A percentile compares a stretch with the other conserved stretches of the same genome.
These are phyloP conservation scores for Julus scanicus DNA, from an alignment of 2,888 invertebrate genomes.

Conservation along the genomic window DNA sequence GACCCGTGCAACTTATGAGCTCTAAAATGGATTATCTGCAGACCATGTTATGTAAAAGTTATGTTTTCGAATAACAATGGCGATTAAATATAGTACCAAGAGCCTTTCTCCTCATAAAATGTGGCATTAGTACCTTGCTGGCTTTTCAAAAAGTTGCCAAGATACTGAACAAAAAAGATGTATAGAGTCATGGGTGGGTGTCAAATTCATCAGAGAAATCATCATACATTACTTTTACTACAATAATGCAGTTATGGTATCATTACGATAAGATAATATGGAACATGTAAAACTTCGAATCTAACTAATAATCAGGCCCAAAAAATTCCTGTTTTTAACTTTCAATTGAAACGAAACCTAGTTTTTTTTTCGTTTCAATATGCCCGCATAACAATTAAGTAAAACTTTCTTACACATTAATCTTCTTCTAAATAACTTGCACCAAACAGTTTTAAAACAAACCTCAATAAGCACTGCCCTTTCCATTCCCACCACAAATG, in stretches of 20 bases:
- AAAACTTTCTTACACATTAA: neutral
- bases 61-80: no score
- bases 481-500: conserved; percentile 13
- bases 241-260: neutral
- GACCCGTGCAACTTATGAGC: neutral
- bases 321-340: neutral
- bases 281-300: neutral
- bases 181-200: no score
- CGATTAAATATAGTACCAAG: no score
- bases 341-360: neutral
- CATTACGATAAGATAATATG: neutral
- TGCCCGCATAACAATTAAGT: neutral
- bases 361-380: neutral
- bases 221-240: no score
- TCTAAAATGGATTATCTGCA: neutral
- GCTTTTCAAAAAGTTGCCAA: no score
- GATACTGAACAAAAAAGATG: no score
- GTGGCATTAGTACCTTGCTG: no score
- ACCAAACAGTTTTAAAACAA: conserved; percentile 7
- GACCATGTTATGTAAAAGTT: no score
- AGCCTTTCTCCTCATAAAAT: no score
- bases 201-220: no score
- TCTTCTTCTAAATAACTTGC: conserved; percentile 27
- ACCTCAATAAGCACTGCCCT: conserved; percentile 45
- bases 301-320: no score